phyloP scores from a whole-genome alignment of 2,113 vertebrate species.

The Apteryx mantelli region DNA sequence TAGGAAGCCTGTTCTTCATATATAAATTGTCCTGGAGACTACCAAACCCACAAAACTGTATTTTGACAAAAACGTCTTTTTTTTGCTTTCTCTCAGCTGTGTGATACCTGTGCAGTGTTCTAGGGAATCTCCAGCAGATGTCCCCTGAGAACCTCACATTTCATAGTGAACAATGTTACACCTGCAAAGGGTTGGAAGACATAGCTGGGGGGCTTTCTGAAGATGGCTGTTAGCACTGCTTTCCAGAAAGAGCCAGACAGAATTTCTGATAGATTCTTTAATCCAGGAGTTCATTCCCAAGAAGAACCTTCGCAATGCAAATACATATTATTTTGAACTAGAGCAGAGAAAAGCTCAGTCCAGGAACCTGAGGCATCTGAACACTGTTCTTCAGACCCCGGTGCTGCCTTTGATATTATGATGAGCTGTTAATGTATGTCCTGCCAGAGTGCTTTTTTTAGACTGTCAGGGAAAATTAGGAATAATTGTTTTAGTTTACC shows the following conservation, averaged over 20 bases:
- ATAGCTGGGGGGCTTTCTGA: not conserved
- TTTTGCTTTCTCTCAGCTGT: not conserved
- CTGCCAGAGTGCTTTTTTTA: not conserved
- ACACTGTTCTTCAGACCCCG: not conserved
- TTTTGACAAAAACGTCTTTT: not conserved
- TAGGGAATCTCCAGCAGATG: not conserved
- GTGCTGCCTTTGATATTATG: not conserved
- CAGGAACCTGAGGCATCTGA: not conserved
- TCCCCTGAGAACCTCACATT: not conserved
- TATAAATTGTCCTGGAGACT: not conserved
- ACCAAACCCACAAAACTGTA: not conserved
- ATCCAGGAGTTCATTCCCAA: not conserved
- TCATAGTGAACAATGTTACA: not conserved
- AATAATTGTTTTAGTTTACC: not conserved
- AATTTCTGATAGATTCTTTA: not conserved
- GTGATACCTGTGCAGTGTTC: not conserved
- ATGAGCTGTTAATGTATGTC: not conserved
- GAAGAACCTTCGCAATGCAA: not conserved
- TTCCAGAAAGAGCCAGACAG: not conserved
- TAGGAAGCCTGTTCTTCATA: not conserved
- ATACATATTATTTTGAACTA: not conserved
- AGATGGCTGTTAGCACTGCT: not conserved
- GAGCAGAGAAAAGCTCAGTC: not conserved
- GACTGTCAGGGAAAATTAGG: not conserved
- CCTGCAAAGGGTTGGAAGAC: not conserved